Conservation (phyloP, 2,888 invertebrate species). For the Noctua janthina region DNA sequence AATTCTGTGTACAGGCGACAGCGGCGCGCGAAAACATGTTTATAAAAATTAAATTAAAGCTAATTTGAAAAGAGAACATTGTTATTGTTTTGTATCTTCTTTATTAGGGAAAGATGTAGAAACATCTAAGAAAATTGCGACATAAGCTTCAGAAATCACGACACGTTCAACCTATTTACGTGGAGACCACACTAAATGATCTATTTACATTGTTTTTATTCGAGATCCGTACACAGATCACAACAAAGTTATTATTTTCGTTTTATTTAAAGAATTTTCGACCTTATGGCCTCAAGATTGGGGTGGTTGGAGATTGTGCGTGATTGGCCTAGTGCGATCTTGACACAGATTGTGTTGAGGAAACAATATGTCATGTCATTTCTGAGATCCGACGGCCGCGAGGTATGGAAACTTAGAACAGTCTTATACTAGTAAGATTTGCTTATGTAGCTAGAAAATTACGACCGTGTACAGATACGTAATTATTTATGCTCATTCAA, state of each 20-base stretch:
- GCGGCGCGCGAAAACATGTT: conserved; percentile 20
- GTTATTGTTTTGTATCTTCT: conserved; percentile 50
- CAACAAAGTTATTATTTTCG: conserved; percentile 63
- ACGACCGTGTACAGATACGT: too few species aligned
- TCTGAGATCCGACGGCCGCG: conserved; percentile 74
- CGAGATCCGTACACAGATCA: conserved; percentile 73
- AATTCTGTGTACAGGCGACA: conserved; percentile 23
- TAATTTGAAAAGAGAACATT: conserved; percentile 35
- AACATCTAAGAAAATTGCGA: conserved; percentile 56
- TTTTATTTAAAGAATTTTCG: conserved; percentile 57
- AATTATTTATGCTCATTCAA: neutral
- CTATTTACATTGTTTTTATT: conserved; percentile 75
- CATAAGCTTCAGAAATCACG: conserved; percentile 67
- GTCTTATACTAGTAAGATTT: conserved; percentile 10
- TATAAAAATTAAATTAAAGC: conserved; percentile 15
- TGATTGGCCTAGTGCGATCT: conserved; percentile 73
- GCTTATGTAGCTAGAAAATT: neutral
- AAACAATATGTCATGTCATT: conserved; percentile 78
- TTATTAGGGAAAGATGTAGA: conserved; percentile 52
- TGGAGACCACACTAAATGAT: conserved; percentile 74
- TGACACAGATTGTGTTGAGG: conserved; percentile 84
- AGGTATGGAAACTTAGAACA: conserved; percentile 47
- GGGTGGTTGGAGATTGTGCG: conserved; percentile 49
- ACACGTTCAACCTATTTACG: conserved; percentile 85
- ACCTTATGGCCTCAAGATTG: conserved; percentile 64